These are phyloP conservation scores for Epiperipatus broadwayi DNA, from an alignment of 2,888 invertebrate genomes.

Conservation along the genomic window DNA sequence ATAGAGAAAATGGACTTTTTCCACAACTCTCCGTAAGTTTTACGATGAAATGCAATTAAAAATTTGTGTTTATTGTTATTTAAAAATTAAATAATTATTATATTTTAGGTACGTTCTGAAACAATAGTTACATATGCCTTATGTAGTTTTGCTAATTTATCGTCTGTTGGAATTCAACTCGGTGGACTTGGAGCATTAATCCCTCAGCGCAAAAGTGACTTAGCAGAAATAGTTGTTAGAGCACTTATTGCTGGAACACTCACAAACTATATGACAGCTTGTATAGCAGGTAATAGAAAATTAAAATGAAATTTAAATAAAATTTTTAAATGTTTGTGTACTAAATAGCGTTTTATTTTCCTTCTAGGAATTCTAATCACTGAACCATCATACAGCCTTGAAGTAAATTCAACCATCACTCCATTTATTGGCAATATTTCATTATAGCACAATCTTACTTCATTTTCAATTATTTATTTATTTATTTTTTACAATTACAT, in stretches of 20 bases:
- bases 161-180: slow-evolving; percentile 22
- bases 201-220: slow-evolving; percentile 18
- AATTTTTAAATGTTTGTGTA: too few relatives aligned
- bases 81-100: neutral
- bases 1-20: slow-evolving; percentile 19
- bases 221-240: slow-evolving; percentile 18
- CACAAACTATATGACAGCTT: slow-evolving; percentile 22
- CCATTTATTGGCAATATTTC: too few relatives aligned
- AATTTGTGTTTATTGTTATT: neutral
- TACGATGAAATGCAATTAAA: too few relatives aligned
- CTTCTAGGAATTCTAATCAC: too few relatives aligned
- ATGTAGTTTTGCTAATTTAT: slow-evolving; percentile 22
- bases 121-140: slow-evolving; percentile 22
- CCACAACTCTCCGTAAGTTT: too few relatives aligned
- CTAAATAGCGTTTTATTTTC: too few relatives aligned
- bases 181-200: slow-evolving; percentile 20
- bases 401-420: too few relatives aligned
- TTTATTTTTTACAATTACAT: too few relatives aligned
- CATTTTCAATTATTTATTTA: too few relatives aligned
- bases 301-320: too few relatives aligned
- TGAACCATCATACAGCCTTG: too few relatives aligned
- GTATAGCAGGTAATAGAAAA: slow-evolving; percentile 21
- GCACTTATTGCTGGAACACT: slow-evolving; percentile 20
- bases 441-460: too few relatives aligned
- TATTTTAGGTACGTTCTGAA: slow-evolving; percentile 19